phyloP scores from a whole-genome alignment of 2,888 invertebrate genomes.

The Macrophya alboannulata region DNA sequence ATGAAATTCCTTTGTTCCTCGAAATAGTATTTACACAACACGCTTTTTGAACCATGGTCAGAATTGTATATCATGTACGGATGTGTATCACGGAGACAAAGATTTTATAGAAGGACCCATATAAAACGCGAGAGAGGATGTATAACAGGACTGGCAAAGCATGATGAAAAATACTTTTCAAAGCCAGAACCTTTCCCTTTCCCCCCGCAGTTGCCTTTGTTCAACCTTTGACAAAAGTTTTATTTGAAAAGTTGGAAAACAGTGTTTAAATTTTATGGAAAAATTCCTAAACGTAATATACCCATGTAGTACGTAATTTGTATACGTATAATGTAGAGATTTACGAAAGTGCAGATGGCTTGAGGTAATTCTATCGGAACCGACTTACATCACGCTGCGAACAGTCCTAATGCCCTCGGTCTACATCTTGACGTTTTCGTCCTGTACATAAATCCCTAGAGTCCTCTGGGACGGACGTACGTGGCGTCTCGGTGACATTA shows the following conservation, averaged over 20 bases:
- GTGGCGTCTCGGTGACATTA: constrained; percentile 35
- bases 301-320: not conserved
- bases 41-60: not conserved
- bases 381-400: not conserved
- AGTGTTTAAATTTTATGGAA: not conserved
- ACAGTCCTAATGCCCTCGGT: not conserved
- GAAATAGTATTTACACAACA: constrained; percentile 18
- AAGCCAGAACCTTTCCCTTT: not conserved
- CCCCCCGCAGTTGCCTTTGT: not conserved
- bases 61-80: not conserved
- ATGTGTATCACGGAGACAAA: not conserved
- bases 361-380: not conserved
- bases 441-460: constrained; percentile 20
- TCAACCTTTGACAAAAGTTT: not conserved
- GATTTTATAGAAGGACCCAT: not conserved
- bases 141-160: not conserved
- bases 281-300: not conserved
- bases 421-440: constrained; percentile 1
- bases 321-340: no score
- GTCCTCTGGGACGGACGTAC: constrained; percentile 31
- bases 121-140: not conserved
- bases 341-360: not conserved
- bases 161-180: constrained; percentile 31
- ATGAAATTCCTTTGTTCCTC: constrained; percentile 39
- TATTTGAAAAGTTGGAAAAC: not conserved